phyloP scores from a whole-genome alignment of 2,888 invertebrate genomes.

The Tribolium freemani region DNA sequence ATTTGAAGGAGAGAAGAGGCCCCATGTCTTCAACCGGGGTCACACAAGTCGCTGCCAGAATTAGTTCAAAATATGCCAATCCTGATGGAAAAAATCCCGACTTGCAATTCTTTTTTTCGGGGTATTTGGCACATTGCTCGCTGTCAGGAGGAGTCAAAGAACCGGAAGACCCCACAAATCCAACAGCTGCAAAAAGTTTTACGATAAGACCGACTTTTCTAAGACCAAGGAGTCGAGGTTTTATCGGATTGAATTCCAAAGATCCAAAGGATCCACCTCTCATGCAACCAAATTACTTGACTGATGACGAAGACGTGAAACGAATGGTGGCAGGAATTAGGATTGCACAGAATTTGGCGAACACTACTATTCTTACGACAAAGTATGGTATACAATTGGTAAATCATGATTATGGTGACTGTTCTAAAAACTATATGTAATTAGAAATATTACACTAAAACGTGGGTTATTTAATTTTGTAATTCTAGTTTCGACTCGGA shows the following conservation, averaged over 20 bases:
- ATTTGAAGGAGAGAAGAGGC: constrained; percentile 71
- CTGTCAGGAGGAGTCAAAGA: constrained; percentile 67
- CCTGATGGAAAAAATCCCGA: constrained; percentile 74
- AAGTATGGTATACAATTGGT: constrained; percentile 64
- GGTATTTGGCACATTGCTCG: constrained; percentile 74
- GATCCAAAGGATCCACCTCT: constrained; percentile 79
- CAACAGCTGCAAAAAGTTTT: neutral
- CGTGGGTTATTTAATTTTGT: neutral
- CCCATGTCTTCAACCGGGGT: constrained; percentile 75
- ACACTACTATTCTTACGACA: constrained; percentile 60
- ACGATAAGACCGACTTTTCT: constrained; percentile 54
- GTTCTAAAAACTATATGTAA: neutral
- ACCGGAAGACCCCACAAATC: constrained; percentile 53
- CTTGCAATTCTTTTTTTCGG: constrained; percentile 76
- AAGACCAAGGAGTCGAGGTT: constrained; percentile 77
- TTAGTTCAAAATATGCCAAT: constrained; percentile 73
- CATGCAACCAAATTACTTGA: constrained; percentile 82
- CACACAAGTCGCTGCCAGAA: constrained; percentile 75
- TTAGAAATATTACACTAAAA: neutral
- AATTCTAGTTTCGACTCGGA: constrained; percentile 64
- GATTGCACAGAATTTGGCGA: constrained; percentile 72
- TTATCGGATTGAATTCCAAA: constrained; percentile 73
- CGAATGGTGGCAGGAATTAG: constrained; percentile 74
- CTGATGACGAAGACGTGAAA: constrained; percentile 74
- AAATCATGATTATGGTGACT: constrained; percentile 70